Conservation (phyloP, 37 sponge, comb jelly and placozoan genomes). For the Chondrosia reniformis region DNA sequence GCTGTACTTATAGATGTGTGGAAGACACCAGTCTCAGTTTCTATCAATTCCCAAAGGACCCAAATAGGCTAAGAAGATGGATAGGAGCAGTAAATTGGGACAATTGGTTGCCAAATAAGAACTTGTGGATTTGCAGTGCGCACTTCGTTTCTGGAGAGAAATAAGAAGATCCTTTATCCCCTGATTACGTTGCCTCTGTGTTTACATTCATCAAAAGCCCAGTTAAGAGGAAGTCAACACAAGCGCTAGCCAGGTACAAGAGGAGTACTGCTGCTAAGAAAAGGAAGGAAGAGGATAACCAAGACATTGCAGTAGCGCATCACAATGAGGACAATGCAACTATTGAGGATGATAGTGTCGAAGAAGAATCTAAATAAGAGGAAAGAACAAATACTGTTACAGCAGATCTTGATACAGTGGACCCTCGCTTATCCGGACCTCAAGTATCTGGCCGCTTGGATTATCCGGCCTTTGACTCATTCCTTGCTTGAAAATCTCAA, state of each 20-base stretch:
- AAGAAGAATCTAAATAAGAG: neutral
- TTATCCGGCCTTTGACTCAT: no score
- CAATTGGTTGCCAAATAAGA: slow-evolving; percentile 41
- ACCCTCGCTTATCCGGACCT: no score
- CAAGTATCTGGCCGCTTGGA: no score
- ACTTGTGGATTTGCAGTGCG: slow-evolving; percentile 34
- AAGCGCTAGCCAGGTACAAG: slow-evolving; percentile 10
- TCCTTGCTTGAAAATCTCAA: no score
- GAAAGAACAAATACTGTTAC: no score
- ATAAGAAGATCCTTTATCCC: slow-evolving; percentile 48
- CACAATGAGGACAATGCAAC: neutral
- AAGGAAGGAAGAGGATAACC: slow-evolving; percentile 16
- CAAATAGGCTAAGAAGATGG: slow-evolving; percentile 30
- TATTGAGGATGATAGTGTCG: neutral
- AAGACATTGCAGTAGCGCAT: neutral
- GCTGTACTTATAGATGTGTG: slow-evolving; percentile 21
- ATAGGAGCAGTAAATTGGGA: slow-evolving; percentile 39
- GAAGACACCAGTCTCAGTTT: slow-evolving; percentile 37
- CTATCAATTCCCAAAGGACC: slow-evolving; percentile 44
- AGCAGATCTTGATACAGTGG: no score
- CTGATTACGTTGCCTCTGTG: slow-evolving; percentile 50
- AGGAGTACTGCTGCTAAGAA: slow-evolving; percentile 19
- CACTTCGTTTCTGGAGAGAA: slow-evolving; percentile 51
- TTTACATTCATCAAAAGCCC: slow-evolving; percentile 33
- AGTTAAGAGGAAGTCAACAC: slow-evolving; percentile 28